Conservation (phyloP, 2,113 vertebrate species). For the Neogobius melanostomus region DNA sequence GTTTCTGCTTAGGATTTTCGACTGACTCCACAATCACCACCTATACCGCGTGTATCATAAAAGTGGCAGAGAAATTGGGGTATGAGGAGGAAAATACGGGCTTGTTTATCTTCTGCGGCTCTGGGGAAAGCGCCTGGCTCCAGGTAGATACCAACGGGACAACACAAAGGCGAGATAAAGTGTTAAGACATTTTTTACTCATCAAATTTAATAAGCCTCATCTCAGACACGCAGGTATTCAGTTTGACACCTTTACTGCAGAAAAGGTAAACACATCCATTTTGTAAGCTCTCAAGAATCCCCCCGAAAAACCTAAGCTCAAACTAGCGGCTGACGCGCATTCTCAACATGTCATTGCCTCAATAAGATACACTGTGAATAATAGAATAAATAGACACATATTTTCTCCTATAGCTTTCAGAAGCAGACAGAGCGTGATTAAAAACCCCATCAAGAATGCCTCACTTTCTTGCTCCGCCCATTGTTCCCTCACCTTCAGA, state of each 20-base stretch:
- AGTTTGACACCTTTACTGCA: slow-evolving; percentile 32
- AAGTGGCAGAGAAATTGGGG: slow-evolving; percentile 31
- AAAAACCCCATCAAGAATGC: slow-evolving; percentile 57
- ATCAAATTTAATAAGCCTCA: slow-evolving; percentile 80
- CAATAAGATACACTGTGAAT: slow-evolving; percentile 75
- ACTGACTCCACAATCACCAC: slow-evolving; percentile 68
- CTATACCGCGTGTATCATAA: slow-evolving; percentile 50
- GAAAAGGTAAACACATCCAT: slow-evolving; percentile 73
- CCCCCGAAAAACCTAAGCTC: slow-evolving; percentile 39
- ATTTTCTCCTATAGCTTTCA: slow-evolving; percentile 50
- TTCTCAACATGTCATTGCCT: slow-evolving; percentile 70
- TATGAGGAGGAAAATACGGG: slow-evolving; percentile 40
- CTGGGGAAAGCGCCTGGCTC: slow-evolving; percentile 61
- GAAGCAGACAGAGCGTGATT: slow-evolving; percentile 61
- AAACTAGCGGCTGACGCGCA: slow-evolving; percentile 66
- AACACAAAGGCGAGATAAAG: slow-evolving; percentile 71
- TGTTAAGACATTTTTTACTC: slow-evolving; percentile 72
- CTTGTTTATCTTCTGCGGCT: slow-evolving; percentile 69
- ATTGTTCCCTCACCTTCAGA: slow-evolving; percentile 6
- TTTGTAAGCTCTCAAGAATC: slow-evolving; percentile 69
- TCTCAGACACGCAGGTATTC: slow-evolving; percentile 71
- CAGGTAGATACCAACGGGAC: slow-evolving; percentile 56
- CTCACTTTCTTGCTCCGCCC: slow-evolving; percentile 51
- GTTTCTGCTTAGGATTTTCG: slow-evolving; percentile 55
- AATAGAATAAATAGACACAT: slow-evolving; percentile 79